Percentiles rank a stretch among this genome's conserved stretches.
These are phyloP conservation scores for Ectropis crepuscularia DNA, from an alignment of 2,888 invertebrate species.

Conservation along the genomic window DNA sequence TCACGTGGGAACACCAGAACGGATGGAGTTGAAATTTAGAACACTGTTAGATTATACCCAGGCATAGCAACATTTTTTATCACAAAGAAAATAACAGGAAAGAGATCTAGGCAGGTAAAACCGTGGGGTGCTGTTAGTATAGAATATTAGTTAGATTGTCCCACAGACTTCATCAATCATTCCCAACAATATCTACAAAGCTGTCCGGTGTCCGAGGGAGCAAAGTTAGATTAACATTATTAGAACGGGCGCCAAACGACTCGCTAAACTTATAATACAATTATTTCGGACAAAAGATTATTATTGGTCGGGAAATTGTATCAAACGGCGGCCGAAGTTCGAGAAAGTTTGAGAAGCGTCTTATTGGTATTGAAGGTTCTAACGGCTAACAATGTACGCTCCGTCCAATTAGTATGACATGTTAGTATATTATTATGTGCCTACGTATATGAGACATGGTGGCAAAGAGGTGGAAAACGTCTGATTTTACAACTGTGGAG, in stretches of 20 bases:
- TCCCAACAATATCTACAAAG: slow-evolving; percentile 27
- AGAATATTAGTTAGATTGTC: not conserved
- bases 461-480: no score
- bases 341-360: slow-evolving; percentile 16
- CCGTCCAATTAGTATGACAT: not conserved
- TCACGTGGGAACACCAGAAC: no score
- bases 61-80: no score
- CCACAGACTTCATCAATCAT: slow-evolving; percentile 21
- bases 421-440: no score
- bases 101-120: no score
- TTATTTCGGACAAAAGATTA: slow-evolving; percentile 38
- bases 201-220: slow-evolving; percentile 40
- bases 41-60: no score
- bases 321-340: slow-evolving; percentile 22
- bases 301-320: slow-evolving; percentile 29
- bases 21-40: no score
- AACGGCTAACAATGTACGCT: slow-evolving; percentile 1
- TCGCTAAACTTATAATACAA: slow-evolving; percentile 38
- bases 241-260: slow-evolving; percentile 39
- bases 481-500: no score
- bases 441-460: no score
- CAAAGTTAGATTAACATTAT: slow-evolving; percentile 55
- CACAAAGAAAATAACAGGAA: no score
- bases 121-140: not conserved
- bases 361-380: slow-evolving; percentile 20